Evolutionary conservation across 2,113 vertebrate species (phyloP).

Genomic region (Notothenia rossii): DNA sequence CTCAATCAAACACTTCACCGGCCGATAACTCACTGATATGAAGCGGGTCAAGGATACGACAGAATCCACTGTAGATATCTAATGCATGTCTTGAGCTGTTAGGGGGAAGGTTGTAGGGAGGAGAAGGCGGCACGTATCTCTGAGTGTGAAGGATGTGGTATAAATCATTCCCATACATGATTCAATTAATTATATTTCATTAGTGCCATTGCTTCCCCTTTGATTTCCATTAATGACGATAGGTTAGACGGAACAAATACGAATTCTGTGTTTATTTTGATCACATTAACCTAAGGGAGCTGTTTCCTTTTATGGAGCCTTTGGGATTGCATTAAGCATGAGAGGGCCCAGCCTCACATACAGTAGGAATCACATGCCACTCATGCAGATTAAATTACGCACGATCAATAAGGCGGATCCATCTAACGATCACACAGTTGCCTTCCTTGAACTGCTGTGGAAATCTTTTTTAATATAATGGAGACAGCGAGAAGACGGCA

Average conservation of each 20-base stretch:
- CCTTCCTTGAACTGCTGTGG: conserved; percentile 29
- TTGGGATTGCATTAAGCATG: conserved; percentile 61
- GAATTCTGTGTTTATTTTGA: conserved; percentile 45
- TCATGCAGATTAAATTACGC: conserved; percentile 78
- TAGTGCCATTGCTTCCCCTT: conserved; percentile 52
- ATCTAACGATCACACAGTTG: conserved; percentile 53
- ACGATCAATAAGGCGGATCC: conserved; percentile 68
- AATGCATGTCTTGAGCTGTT: conserved; percentile 30
- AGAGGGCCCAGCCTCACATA: conserved; percentile 24
- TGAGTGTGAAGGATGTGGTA: conserved; percentile 30
- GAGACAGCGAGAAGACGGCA: conserved; percentile 21
- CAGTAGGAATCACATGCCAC: conserved; percentile 67
- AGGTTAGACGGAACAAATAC: conserved; percentile 53
- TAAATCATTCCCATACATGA: conserved; percentile 60
- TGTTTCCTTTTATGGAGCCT: conserved; percentile 38
- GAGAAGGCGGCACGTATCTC: neutral
- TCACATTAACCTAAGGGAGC: conserved; percentile 14
- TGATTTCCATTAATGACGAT: conserved; percentile 72
- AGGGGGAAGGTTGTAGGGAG: conserved; percentile 8
- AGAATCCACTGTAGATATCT: conserved; percentile 50
- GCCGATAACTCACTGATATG: conserved; percentile 21
- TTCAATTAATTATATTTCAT: conserved; percentile 69
- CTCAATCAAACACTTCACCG: conserved; percentile 49
- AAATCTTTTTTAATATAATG: conserved; percentile 48
- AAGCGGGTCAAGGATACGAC: conserved; percentile 29